Conservation (phyloP, 2,113 vertebrate genomes). For the Theristicus caerulescens region DNA sequence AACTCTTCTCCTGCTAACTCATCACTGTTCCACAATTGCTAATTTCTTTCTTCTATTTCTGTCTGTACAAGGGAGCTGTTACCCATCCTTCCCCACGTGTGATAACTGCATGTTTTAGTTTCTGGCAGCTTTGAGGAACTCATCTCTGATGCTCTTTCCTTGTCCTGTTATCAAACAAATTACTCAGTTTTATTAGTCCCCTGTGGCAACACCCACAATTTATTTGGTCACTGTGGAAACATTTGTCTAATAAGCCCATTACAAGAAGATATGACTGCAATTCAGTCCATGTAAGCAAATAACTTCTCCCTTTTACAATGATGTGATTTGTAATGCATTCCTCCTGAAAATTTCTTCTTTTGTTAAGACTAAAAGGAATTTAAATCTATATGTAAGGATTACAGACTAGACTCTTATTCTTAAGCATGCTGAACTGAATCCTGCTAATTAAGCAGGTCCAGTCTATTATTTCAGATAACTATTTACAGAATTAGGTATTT, state of each 20-base stretch:
- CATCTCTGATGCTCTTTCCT: neutral
- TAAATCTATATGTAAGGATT: neutral
- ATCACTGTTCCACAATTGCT: neutral
- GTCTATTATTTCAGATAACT: neutral
- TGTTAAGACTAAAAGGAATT: neutral
- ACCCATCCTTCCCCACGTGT: neutral
- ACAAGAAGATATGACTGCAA: neutral
- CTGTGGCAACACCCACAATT: neutral
- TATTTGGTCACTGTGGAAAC: neutral
- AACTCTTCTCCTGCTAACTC: neutral
- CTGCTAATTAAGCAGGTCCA: neutral
- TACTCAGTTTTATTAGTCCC: neutral
- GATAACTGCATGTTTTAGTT: neutral
- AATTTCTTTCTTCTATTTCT: neutral
- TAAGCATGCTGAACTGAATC: neutral
- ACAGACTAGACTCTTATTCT: neutral
- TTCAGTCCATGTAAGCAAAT: neutral
- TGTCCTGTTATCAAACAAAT: neutral
- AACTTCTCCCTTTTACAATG: neutral
- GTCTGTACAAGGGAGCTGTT: neutral
- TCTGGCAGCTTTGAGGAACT: neutral
- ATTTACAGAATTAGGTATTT: neutral
- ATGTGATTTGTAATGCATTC: neutral
- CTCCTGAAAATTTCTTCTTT: neutral
- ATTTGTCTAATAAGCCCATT: neutral